phyloP scores from a whole-genome alignment of 2,888 invertebrate species.

The Galeopsomyia nigrocyanea region DNA sequence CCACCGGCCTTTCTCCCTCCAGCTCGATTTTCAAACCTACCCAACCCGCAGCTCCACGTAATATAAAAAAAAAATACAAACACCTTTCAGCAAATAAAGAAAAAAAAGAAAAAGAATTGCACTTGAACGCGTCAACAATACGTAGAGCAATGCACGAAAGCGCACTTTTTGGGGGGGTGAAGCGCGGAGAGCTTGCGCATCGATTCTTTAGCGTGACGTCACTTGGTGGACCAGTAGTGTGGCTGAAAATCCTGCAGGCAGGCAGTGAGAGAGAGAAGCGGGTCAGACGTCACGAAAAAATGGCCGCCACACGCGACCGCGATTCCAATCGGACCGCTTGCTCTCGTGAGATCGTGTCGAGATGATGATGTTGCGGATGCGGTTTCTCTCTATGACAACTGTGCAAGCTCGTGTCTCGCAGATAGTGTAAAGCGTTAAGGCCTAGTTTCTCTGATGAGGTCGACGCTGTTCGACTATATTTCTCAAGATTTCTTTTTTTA shows the following conservation, averaged over 20 bases:
- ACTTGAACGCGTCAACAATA: not conserved
- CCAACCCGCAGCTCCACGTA: not conserved
- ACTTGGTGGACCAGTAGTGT: conserved; percentile 4
- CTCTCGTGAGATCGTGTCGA: not conserved
- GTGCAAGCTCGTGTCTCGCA: too few relatives aligned
- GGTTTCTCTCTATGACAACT: too few relatives aligned
- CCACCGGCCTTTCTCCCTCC: too few relatives aligned
- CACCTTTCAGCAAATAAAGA: too few relatives aligned
- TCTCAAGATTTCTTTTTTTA: conserved; percentile 1
- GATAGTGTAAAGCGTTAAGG: not conserved
- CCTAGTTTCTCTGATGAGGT: conserved; percentile 9
- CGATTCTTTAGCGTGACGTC: conserved; percentile 35
- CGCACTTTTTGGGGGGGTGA: not conserved
- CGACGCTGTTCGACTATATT: not conserved
- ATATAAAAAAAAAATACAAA: not conserved
- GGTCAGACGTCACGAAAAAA: conserved; percentile 30
- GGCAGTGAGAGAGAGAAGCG: too few relatives aligned
- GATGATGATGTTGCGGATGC: too few relatives aligned
- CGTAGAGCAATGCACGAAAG: conserved; percentile 25
- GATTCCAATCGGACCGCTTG: conserved; percentile 7
- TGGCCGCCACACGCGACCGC: conserved; percentile 1
- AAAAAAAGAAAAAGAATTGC: too few relatives aligned
- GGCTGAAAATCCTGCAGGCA: conserved; percentile 1
- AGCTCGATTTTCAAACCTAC: not conserved
- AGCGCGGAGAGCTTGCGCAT: conserved; percentile 9